Base-by-base conservation (phyloP, 2,113 vertebrate genomes). In the Oncorhynchus mykiss region DNA sequence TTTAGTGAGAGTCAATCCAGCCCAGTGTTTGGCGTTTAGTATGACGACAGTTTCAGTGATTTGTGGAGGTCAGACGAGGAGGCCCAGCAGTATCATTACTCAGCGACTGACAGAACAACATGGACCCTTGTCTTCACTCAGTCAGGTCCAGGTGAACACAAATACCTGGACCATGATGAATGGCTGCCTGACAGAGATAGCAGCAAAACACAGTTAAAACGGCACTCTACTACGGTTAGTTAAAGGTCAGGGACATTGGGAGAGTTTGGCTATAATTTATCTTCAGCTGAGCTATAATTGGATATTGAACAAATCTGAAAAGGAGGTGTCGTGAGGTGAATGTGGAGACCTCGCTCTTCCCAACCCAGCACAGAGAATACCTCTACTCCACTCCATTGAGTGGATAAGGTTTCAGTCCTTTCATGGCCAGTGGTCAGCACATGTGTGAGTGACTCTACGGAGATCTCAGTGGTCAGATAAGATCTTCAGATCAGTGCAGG, bases 161-260 rank as follows among this genome's bases (percentile, higher is more conserved):
- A 91, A 91, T 86, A 90, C 84, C 76, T 70, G 85, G 88, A 87
- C 86, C 74, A 78, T 97, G 95, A 97, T 94, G 91, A 95, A 97
- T 96, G 88, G 88, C 84, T 74, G 88, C 89, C 92, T 80, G 89
- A 94, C 92, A 88, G 90, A 60, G 77, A 92, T 93, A 89, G 90
- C 57, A 82, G 24, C 73, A 5, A 67, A 73, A 22, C 45, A 48
- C 75, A 71, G 27, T 75, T 25, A 24, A 34, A 14, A 64, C 81
- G 25, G 34, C 20, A 18, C 67, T 67, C 27, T 18, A 29, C 65
- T 67, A 22, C 6, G 18, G 4, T 18, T 45, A 18, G 65, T 29
- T 68, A 2, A 18, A 18, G 67, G 14, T 54, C 51, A 54, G 51
- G 16, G 51, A 18, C 51, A 18, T 54, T 54, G 51, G 51, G 51